Evolutionary conservation across 2,113 vertebrate genomes (phyloP).

Genomic region (Rhinoderma darwinii): DNA sequence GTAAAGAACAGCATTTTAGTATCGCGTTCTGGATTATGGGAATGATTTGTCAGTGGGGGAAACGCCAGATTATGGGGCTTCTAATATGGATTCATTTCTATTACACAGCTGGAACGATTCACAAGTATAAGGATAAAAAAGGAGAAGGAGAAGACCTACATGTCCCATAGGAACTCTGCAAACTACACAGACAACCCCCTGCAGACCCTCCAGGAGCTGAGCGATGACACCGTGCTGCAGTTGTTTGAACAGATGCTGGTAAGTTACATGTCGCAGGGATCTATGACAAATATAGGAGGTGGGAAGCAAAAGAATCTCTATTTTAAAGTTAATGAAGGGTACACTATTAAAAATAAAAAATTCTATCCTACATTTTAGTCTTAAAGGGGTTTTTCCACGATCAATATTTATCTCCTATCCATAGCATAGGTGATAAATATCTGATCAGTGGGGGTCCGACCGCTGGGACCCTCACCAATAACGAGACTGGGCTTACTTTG

Average conservation of each 20-base stretch:
- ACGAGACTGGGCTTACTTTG: too few relatives aligned
- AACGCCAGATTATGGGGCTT: background rate
- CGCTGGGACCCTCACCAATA: too few relatives aligned
- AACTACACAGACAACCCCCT: constrained; percentile 74
- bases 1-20: too few relatives aligned
- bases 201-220: constrained; percentile 74
- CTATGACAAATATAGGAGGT: background rate
- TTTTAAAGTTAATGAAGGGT: too few relatives aligned
- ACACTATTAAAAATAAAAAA: too few relatives aligned
- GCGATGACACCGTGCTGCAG: constrained; percentile 81
- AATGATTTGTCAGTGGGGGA: background rate
- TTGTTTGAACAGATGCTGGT: constrained; percentile 96
- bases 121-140: constrained; percentile 92
- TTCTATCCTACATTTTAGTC: too few relatives aligned
- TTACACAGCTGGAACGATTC: constrained; percentile 86
- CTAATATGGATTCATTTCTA: constrained; percentile 41
- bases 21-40: too few relatives aligned
- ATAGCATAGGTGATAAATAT: too few relatives aligned
- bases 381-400: too few relatives aligned
- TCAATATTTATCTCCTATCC: too few relatives aligned
- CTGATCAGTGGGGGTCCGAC: too few relatives aligned
- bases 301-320: background rate
- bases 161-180: constrained; percentile 77
- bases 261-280: constrained; percentile 60
- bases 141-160: constrained; percentile 82